Evolutionary conservation across 2,888 invertebrate genomes (phyloP).

Genomic region (Macroteleia sp.): DNA sequence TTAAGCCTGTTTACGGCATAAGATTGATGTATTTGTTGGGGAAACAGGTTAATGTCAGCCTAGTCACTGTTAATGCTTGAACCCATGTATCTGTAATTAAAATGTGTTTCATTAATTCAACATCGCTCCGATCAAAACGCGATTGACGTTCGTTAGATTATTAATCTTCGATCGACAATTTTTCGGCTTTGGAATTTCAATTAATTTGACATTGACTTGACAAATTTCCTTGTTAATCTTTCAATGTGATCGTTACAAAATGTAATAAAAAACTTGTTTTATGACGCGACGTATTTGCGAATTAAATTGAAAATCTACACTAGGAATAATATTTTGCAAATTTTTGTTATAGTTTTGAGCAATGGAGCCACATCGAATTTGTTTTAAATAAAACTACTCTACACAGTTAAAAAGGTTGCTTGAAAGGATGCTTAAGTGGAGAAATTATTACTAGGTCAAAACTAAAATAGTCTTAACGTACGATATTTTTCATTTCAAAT

Average conservation of each 20-base stretch:
- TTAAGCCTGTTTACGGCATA: constrained; percentile 39
- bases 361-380: too few relatives aligned
- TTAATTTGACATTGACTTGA: constrained; percentile 13
- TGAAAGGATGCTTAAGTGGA: too few relatives aligned
- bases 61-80: constrained; percentile 22
- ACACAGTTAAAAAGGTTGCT: too few relatives aligned
- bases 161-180: constrained; percentile 7
- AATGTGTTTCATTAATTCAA: constrained; percentile 46
- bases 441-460: too few relatives aligned
- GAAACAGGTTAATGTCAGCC: constrained; percentile 30
- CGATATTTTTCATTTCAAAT: too few relatives aligned
- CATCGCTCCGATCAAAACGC: constrained; percentile 24
- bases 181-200: background rate
- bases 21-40: constrained; percentile 52
- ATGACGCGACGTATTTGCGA: too few relatives aligned
- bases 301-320: too few relatives aligned
- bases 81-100: constrained; percentile 30
- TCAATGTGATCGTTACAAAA: background rate
- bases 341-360: too few relatives aligned
- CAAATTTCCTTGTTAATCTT: constrained; percentile 6
- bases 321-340: too few relatives aligned
- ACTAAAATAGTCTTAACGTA: too few relatives aligned
- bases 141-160: constrained; percentile 23
- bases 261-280: too few relatives aligned
- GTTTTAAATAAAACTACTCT: too few relatives aligned